Conservation (phyloP, 2,888 invertebrate genomes). For the Orthonevra nobilis region DNA sequence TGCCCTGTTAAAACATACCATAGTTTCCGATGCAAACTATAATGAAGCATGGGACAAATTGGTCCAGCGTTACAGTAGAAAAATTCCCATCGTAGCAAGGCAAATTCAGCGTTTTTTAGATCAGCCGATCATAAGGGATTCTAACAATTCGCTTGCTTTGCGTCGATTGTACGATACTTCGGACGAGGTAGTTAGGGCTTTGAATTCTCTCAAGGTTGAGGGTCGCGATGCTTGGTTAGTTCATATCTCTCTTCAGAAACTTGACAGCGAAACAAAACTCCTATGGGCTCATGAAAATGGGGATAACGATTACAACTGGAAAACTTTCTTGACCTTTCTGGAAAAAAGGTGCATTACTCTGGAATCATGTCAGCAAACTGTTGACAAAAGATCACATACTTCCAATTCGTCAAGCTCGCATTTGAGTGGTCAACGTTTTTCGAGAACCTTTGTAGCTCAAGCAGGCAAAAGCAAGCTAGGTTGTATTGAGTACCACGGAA, state of each 20-base stretch:
- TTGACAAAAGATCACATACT: background rate
- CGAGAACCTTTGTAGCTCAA: background rate
- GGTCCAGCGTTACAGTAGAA: background rate
- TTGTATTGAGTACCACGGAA: background rate
- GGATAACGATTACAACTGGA: background rate
- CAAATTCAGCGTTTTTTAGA: background rate
- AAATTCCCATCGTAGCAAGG: background rate
- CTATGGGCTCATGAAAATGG: conserved; percentile 1
- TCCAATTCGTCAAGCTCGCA: background rate
- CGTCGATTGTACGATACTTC: conserved; percentile 6
- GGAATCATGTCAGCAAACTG: conserved; percentile 1
- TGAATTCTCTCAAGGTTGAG: background rate
- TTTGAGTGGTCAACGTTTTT: background rate
- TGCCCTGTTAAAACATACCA: background rate
- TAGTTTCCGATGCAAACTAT: background rate
- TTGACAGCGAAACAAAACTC: background rate
- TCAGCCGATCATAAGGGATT: background rate
- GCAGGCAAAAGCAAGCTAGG: background rate
- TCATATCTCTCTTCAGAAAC: background rate
- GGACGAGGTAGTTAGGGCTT: background rate
- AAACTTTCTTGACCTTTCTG: background rate
- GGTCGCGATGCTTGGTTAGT: conserved; percentile 15
- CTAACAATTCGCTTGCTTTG: background rate
- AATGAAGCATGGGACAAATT: background rate
- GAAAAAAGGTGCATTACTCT: conserved; percentile 3